Conservation (phyloP, 2,888 invertebrate species). For the Pollenia griseotomentosa region DNA sequence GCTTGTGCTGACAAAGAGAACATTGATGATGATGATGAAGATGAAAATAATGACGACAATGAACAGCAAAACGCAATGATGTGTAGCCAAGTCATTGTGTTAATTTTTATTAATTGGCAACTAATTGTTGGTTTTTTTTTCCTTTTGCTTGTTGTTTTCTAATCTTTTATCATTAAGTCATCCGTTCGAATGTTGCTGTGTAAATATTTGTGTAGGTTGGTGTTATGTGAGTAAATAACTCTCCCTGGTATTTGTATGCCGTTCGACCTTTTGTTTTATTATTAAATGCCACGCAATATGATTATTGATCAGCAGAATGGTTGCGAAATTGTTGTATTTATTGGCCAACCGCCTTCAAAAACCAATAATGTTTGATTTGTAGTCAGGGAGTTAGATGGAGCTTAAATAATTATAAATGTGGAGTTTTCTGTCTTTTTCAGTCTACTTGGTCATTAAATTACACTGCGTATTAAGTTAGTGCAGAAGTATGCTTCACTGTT, state of each 20-base stretch:
- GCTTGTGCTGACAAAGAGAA: constrained; percentile 34
- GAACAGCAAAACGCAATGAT: constrained; percentile 62
- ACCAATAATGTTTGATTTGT: constrained; percentile 29
- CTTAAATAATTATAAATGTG: constrained; percentile 34
- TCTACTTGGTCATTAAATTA: no score
- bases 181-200: not conserved
- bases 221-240: not conserved
- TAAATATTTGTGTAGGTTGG: not conserved
- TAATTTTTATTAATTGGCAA: constrained; percentile 79
- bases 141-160: constrained; percentile 5
- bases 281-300: constrained; percentile 58
- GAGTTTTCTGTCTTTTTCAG: not conserved
- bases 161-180: constrained; percentile 28
- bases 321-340: not conserved
- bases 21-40: not conserved
- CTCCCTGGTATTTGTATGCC: constrained; percentile 3
- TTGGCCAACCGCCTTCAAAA: constrained; percentile 19
- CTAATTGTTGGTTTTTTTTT: constrained; percentile 75
- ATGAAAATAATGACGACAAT: constrained; percentile 10
- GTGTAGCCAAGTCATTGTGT: constrained; percentile 72
- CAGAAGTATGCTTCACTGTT: no score
- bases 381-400: constrained; percentile 21
- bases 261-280: constrained; percentile 59
- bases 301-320: constrained; percentile 33
- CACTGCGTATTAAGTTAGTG: no score